Conservation (phyloP, 2,113 vertebrate species). For the Saiga tatarica region DNA sequence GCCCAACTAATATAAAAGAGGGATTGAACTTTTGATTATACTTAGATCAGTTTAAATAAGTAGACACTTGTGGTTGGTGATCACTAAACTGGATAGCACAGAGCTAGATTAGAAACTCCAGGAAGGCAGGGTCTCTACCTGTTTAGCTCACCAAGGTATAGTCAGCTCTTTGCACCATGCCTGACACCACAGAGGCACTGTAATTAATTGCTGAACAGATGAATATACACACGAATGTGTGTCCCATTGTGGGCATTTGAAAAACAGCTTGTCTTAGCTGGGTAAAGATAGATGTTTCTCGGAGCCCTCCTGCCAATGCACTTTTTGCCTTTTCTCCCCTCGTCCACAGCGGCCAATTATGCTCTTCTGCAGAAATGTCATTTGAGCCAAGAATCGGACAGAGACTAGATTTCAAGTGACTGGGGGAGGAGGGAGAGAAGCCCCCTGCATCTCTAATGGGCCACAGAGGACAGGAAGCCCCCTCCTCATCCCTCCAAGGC, state of each 20-base stretch:
- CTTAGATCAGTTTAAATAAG: not conserved
- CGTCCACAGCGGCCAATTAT: constrained; percentile 77
- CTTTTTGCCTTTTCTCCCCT: constrained; percentile 47
- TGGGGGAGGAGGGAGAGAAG: not conserved
- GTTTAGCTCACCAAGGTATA: not conserved
- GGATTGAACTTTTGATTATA: not conserved
- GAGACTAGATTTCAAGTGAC: constrained; percentile 75
- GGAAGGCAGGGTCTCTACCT: not conserved
- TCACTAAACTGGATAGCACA: accelerated
- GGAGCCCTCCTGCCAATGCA: not conserved
- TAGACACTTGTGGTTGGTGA: not conserved
- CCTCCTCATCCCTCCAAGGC: constrained; percentile 61
- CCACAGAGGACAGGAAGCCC: constrained; percentile 76
- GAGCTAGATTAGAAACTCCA: not conserved
- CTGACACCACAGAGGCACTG: not conserved
- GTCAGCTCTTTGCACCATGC: not conserved
- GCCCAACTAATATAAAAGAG: not conserved
- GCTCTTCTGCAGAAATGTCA: constrained; percentile 79
- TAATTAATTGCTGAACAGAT: not conserved
- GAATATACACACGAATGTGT: not conserved
- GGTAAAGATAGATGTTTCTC: not conserved
- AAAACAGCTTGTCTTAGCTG: not conserved
- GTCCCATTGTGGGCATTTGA: not conserved
- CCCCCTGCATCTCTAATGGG: constrained; percentile 76
- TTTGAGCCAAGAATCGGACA: constrained; percentile 79